Percentiles rank a stretch among this genome's conserved stretches.
phyloP scores from a whole-genome alignment of 2,888 invertebrate species.

The Mythimna pallens region DNA sequence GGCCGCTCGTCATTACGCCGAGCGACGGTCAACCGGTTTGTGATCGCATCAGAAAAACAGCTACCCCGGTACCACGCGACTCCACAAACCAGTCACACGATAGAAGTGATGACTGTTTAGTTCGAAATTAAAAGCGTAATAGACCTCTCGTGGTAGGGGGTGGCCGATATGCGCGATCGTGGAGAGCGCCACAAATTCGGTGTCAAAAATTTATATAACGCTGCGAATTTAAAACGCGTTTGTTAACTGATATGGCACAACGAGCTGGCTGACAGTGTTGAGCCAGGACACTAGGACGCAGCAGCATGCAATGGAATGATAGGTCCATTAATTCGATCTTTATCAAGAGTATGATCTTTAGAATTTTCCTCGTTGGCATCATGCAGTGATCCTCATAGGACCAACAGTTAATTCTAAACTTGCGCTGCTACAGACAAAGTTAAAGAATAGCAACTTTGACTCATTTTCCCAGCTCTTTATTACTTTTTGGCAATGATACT shows the following conservation, averaged over 20 bases:
- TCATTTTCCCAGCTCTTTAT: constrained; percentile 7
- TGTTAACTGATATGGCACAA: constrained; percentile 47
- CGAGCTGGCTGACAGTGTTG: constrained; percentile 29
- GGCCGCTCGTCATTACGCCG: constrained; percentile 82
- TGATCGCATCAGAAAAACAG: constrained; percentile 89
- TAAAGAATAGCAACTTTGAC: background rate
- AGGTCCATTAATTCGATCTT: background rate
- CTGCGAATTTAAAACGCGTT: constrained; percentile 74
- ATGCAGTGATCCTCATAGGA: background rate
- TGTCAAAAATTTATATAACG: constrained; percentile 85
- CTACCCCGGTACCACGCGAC: constrained; percentile 81
- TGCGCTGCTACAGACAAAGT: background rate
- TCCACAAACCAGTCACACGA: constrained; percentile 37
- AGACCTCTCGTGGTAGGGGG: constrained; percentile 75
- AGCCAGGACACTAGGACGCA: background rate
- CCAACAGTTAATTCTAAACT: background rate
- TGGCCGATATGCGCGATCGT: constrained; percentile 80
- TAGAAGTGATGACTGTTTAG: constrained; percentile 13
- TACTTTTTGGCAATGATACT: constrained; percentile 16
- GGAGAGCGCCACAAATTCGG: constrained; percentile 83
- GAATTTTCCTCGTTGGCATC: constrained; percentile 17
- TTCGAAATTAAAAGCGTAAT: constrained; percentile 47
- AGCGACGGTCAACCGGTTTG: constrained; percentile 88
- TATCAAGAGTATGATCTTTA: constrained; percentile 8
- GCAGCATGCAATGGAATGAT: background rate